Evolutionary conservation across 2,797 vertebrate genomes (phyloP), one percentile per base, ranked within the genome.

Genomic region (Borostomias antarcticus): DNA sequence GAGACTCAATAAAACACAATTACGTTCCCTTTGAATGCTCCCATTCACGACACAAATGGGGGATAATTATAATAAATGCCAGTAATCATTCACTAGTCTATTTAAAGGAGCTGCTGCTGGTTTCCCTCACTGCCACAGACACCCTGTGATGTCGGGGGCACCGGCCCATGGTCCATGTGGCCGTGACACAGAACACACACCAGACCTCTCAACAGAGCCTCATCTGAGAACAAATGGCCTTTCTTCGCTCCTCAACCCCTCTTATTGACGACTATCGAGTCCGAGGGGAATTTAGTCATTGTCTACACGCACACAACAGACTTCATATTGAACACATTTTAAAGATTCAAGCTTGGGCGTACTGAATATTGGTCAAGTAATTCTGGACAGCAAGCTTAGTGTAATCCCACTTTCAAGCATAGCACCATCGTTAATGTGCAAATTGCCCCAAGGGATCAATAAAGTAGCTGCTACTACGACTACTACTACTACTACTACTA

Each of bases 21-120:
- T 95, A 93, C 93, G 90, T 90, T 92, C 91, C 86, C 91, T 92
- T 93, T 92, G 93, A 95, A 95, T 91, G 93, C 92, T 86, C 92
- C 93, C 91, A 94, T 91, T 95, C 93, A 87, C 90, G 91, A 91
- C 85, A 92, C 92, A 93, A 95, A 93, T 91, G 82, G 86, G 86
- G 90, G 89, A 88, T 96, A 95, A 98, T 97, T 96, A 95, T 93
- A 93, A 95, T 94, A 95, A 97, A 97, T 96, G 93, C 88, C 90
- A 86, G 90, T 94, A 95, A 96, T 96, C 93, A 95, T 90, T 85
- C 88, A 88, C 93, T 90, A 90, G 90, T 91, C 92, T 89, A 92
- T 94, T 94, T 93, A 93, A 91, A 92, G 89, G 82, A 79, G 63
- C 77, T 70, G 88, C 85, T 88, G 85, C 94, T 96, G 95, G 92